These are phyloP conservation scores for Brachypodius melanocephalos DNA, from an alignment of 2,113 vertebrate species.

Conservation along the genomic window DNA sequence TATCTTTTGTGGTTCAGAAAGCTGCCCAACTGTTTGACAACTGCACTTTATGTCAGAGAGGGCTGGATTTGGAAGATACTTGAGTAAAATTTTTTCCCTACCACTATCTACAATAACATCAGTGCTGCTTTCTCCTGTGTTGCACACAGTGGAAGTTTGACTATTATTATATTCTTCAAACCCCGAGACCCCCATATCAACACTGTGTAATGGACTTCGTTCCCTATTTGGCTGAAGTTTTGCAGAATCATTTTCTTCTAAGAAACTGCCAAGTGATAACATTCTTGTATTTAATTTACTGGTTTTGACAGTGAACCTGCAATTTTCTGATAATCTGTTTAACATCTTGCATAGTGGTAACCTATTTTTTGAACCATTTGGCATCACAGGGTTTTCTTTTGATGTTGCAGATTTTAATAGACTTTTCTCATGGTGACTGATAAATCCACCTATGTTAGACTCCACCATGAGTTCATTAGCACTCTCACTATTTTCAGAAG, in stretches of 20 bases:
- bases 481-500: not conserved
- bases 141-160: not conserved
- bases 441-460: not conserved
- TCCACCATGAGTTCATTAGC: not conserved
- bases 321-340: conserved; percentile 23
- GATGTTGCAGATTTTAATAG: not conserved
- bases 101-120: not conserved
- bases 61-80: conserved; percentile 25
- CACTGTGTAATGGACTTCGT: not conserved
- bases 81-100: not conserved
- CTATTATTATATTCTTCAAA: not conserved
- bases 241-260: not conserved
- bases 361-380: not conserved
- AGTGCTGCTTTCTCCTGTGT: not conserved
- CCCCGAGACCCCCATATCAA: not conserved
- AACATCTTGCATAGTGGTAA: conserved; percentile 7
- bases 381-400: not conserved
- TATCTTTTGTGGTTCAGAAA: not conserved
- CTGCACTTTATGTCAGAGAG: not conserved
- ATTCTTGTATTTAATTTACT: not conserved
- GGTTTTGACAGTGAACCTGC: not conserved
- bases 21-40: not conserved
- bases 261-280: not conserved
- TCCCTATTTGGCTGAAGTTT: not conserved
- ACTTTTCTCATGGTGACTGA: not conserved